Conservation (phyloP, 2,888 invertebrate species). For the Leptinotarsa rubiginosa region DNA sequence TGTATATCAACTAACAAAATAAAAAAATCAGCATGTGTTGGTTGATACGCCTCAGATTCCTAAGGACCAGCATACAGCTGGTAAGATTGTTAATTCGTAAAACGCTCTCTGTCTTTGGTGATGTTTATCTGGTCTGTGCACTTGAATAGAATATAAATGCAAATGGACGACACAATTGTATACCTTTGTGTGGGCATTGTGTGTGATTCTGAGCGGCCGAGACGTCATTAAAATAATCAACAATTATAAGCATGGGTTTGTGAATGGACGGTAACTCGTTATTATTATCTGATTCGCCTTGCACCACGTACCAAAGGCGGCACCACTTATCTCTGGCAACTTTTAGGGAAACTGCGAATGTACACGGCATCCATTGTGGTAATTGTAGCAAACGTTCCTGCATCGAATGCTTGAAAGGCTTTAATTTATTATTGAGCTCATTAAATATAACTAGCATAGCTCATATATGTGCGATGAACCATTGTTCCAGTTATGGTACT, state of each 20-base stretch:
- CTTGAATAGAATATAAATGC: slow-evolving; percentile 66
- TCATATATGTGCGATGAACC: slow-evolving; percentile 15
- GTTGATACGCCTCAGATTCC: slow-evolving; percentile 34
- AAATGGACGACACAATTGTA: slow-evolving; percentile 66
- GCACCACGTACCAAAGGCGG: slow-evolving; percentile 55
- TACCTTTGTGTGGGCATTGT: slow-evolving; percentile 65
- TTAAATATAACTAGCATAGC: slow-evolving; percentile 32
- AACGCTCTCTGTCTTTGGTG: slow-evolving; percentile 62
- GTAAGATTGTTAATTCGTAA: slow-evolving; percentile 62
- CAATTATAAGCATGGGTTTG: slow-evolving; percentile 62
- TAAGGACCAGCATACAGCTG: slow-evolving; percentile 39
- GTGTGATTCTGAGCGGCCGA: slow-evolving; percentile 61
- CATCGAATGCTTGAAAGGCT: slow-evolving; percentile 39
- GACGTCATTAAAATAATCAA: slow-evolving; percentile 66
- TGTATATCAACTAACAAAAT: not conserved
- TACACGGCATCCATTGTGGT: slow-evolving; percentile 47
- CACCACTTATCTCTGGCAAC: slow-evolving; percentile 55
- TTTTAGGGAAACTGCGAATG: slow-evolving; percentile 54
- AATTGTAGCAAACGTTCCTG: slow-evolving; percentile 25
- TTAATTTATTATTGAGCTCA: slow-evolving; percentile 48
- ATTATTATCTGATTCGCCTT: slow-evolving; percentile 60
- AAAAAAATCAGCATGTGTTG: slow-evolving; percentile 5
- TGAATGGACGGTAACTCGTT: slow-evolving; percentile 57
- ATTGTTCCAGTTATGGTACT: slow-evolving; percentile 16
- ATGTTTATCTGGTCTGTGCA: slow-evolving; percentile 64